Percentiles rank a stretch among this genome's conserved stretches.
phyloP scores from a whole-genome alignment of 2,113 vertebrate species.

The Cottus gobio region DNA sequence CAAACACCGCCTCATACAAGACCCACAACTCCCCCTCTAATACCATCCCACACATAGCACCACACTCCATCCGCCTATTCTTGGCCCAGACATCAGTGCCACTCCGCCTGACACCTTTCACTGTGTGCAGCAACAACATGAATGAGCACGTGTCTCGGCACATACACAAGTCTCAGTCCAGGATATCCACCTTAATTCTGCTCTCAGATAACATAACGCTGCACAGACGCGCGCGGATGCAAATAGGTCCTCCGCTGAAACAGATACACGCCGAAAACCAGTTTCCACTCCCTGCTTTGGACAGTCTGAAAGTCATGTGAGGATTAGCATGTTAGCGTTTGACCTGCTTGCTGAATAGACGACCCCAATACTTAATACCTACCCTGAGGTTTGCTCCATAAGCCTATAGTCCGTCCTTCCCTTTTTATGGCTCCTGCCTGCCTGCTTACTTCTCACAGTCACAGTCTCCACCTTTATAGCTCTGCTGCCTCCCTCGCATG shows the following conservation, averaged over 20 bases:
- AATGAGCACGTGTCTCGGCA: conserved; percentile 24
- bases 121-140: conserved; percentile 24
- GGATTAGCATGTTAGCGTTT: conserved; percentile 76
- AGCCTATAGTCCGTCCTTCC: conserved; percentile 66
- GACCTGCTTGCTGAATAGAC: conserved; percentile 67
- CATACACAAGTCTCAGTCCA: conserved; percentile 21
- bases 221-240: conserved; percentile 13
- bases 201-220: conserved; percentile 29
- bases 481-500: conserved; percentile 64
- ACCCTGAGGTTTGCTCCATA: conserved; percentile 64
- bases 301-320: conserved; percentile 45
- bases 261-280: conserved; percentile 20
- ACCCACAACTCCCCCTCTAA: conserved; percentile 41
- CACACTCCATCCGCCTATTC: conserved; percentile 63
- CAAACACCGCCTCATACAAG: conserved; percentile 63
- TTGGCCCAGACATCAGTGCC: conserved; percentile 49
- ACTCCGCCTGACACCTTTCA: conserved; percentile 48
- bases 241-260: conserved; percentile 36
- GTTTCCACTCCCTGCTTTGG: conserved; percentile 27
- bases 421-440: conserved; percentile 72
- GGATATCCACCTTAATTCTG: conserved; percentile 29
- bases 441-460: conserved; percentile 69
- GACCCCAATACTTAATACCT: conserved; percentile 73
- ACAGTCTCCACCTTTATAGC: conserved; percentile 69
- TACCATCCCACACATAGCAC: conserved; percentile 60